Conservation (phyloP, 2,113 vertebrate species). For the Scalopus aquaticus region DNA sequence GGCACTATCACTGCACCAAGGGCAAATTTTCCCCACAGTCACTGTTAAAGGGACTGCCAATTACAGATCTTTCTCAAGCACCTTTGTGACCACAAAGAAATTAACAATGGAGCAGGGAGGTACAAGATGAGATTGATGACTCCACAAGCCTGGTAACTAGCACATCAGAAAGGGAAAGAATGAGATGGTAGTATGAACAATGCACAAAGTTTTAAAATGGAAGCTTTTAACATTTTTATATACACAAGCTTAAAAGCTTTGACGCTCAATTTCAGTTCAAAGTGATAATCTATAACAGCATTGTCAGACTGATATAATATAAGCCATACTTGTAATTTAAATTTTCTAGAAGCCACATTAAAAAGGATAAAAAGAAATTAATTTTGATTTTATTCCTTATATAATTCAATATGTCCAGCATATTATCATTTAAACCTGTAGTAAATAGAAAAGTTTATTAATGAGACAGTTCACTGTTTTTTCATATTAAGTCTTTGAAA, state of each 20-base stretch:
- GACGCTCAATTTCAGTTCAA: conserved; percentile 49
- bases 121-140: not conserved
- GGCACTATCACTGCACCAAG: conserved; percentile 53
- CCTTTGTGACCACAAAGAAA: conserved; percentile 52
- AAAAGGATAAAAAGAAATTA: conserved; percentile 39
- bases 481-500: conserved; percentile 24
- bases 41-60: conserved; percentile 46
- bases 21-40: conserved; percentile 19
- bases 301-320: not conserved
- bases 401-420: not conserved
- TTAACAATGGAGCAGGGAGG: conserved; percentile 35
- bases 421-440: conserved; percentile 13
- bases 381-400: conserved; percentile 30
- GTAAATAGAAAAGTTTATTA: conserved; percentile 7
- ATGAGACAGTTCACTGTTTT: not conserved
- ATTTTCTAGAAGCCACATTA: conserved; percentile 23
- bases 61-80: conserved; percentile 52
- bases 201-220: conserved; percentile 38
- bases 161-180: not conserved
- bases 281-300: not conserved
- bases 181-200: not conserved
- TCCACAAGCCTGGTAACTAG: not conserved
- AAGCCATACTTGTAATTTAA: conserved; percentile 26
- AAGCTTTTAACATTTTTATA: conserved; percentile 47
- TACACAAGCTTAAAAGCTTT: conserved; percentile 40